A percentile compares a stretch with the other conserved stretches of the same genome.
Conservation (phyloP, 2,113 vertebrate species). For the Oncorhynchus kisutch region DNA sequence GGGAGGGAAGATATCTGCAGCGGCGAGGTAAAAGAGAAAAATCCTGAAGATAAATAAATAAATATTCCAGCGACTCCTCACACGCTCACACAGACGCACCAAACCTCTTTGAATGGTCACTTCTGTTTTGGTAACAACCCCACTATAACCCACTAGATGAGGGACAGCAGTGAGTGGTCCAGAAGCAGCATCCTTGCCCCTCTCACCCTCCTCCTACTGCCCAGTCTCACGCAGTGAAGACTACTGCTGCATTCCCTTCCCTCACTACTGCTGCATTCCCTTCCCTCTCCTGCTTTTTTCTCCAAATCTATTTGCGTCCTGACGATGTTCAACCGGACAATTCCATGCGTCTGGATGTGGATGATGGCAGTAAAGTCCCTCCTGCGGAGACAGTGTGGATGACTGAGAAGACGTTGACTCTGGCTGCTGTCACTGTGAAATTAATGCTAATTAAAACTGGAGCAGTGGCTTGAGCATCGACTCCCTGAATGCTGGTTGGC, state of each 20-base stretch:
- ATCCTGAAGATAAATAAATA: constrained; percentile 66
- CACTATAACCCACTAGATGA: constrained; percentile 38
- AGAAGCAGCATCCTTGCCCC: constrained; percentile 31
- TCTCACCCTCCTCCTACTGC: constrained; percentile 53
- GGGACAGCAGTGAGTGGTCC: constrained; percentile 23
- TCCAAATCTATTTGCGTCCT: too few relatives aligned
- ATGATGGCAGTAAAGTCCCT: constrained; percentile 51
- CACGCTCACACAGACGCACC: neutral
- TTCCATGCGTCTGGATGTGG: constrained; percentile 35
- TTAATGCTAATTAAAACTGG: constrained; percentile 64
- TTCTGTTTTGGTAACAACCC: constrained; percentile 46
- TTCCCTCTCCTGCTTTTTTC: constrained; percentile 19
- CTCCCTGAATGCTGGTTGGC: constrained; percentile 42
- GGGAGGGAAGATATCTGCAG: constrained; percentile 65
- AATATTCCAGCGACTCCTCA: neutral
- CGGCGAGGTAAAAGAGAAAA: constrained; percentile 68
- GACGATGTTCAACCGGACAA: constrained; percentile 37
- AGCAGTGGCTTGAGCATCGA: constrained; percentile 25
- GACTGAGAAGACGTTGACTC: constrained; percentile 45
- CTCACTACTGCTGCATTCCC: constrained; percentile 65
- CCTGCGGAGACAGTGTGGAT: constrained; percentile 35
- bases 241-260: constrained; percentile 18
- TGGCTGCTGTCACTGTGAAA: constrained; percentile 54
- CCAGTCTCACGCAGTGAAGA: constrained; percentile 30
- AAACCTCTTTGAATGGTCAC: constrained; percentile 40